A percentile compares a stretch with the other conserved stretches of the same genome.
phyloP scores from a whole-genome alignment of 53 echinoderm and acorn worm genomes.

The Stichopus horrens region DNA sequence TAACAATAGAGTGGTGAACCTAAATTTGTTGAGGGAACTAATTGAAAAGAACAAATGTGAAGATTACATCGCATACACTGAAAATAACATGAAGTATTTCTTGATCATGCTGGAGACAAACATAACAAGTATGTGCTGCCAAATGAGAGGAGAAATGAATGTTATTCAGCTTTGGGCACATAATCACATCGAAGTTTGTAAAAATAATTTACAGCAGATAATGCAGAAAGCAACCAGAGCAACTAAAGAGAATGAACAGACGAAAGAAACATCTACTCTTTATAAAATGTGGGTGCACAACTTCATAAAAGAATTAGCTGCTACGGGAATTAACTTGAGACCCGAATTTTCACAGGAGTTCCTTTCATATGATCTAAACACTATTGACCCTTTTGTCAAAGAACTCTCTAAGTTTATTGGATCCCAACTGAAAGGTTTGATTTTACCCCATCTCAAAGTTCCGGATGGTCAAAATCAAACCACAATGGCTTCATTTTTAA shows the following conservation, averaged over 20 bases:
- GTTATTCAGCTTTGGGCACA: too few relatives aligned
- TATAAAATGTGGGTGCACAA: neutral
- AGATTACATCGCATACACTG: neutral
- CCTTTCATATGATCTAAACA: neutral
- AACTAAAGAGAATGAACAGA: too few relatives aligned
- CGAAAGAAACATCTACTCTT: neutral
- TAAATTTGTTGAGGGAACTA: neutral
- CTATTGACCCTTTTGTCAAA: neutral
- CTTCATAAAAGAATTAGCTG: neutral
- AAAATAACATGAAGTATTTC: too few relatives aligned
- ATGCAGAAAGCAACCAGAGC: too few relatives aligned
- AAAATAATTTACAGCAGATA: too few relatives aligned
- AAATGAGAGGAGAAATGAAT: too few relatives aligned
- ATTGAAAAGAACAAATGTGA: neutral
- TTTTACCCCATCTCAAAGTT: neutral
- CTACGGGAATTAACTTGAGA: neutral
- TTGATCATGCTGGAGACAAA: too few relatives aligned
- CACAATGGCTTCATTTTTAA: neutral
- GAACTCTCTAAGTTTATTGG: neutral
- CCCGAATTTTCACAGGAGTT: neutral
- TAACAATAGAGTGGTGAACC: neutral
- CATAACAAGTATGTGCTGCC: too few relatives aligned
- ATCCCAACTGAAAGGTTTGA: neutral
- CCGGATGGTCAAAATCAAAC: neutral
- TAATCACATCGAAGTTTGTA: too few relatives aligned